Base-by-base conservation (phyloP, 1,140 invertebrate genomes). In the Drosophila kanapiae region DNA sequence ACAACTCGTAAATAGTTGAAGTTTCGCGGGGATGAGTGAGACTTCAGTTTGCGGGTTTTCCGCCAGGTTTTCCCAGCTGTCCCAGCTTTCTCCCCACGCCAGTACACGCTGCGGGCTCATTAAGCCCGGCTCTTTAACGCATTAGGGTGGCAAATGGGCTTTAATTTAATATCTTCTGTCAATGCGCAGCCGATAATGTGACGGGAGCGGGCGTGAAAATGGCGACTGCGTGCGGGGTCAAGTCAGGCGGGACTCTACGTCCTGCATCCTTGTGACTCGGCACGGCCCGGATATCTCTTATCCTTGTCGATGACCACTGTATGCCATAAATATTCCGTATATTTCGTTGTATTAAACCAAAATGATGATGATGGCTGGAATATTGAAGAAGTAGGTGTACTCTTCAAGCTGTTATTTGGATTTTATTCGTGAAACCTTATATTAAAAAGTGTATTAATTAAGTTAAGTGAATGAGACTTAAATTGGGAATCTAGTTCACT, bases 41-140 rank as follows among this genome's bases (percentile, higher is more conserved):
- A 35, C 42, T 35, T 75, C 45, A 31, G 49, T 18, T 29, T 43
- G 37, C 7, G 53, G 27, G 38, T 61, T 75, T 40, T 65, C 33
- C 48, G 40, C 18, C 9, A 45, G 37, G 29, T 49, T 58, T 58
- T 57, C 33, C 23, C 29, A 33, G 40, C 14, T 16, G 51, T 38
- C 16, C 42, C 6, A 16, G 7, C 9, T 16, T 23, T 23, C 23
- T 23, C 6, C 45, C 43, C 45, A 23, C 6, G 45, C 45, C 48
- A 35, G 11, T n/a, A 45, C 29, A 38, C 37, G 47, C 67, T 40
- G 13, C 29, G 62, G 62, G 47, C 83, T 48, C 80, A 86, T 86
- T 85, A 85, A 82, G 82, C 56, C 63, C 62, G 74, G 67, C 82
- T 82, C 79, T 82, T 86, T 78, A 83, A 80, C 84, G 80, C 83